A percentile compares a stretch with the other conserved stretches of the same genome.
These are phyloP conservation scores for Metopia argyrocephala DNA, from an alignment of 2,888 invertebrate genomes.

Conservation along the genomic window DNA sequence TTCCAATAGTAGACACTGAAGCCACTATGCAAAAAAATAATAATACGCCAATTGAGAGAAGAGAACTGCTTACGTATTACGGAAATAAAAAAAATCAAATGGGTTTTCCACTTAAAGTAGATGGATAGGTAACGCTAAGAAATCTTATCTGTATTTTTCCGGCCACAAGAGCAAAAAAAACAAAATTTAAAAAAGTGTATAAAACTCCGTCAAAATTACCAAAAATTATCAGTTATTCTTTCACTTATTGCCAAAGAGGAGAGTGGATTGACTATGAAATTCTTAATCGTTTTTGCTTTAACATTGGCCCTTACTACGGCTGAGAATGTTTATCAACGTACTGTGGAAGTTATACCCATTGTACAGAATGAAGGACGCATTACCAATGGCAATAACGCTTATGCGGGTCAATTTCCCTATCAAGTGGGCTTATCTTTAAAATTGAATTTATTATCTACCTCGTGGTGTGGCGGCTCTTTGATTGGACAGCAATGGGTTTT, in stretches of 20 bases:
- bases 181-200: neutral
- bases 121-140: too few relatives aligned
- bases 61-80: too few relatives aligned
- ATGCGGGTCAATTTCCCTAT: conserved; percentile 62
- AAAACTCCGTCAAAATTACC: neutral
- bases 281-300: conserved; percentile 17
- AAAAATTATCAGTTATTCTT: neutral
- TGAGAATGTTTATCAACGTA: neutral
- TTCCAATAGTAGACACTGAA: too few relatives aligned
- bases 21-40: too few relatives aligned
- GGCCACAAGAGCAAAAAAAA: neutral
- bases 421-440: conserved; percentile 71
- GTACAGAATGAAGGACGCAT: conserved; percentile 53
- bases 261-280: conserved; percentile 7
- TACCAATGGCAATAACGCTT: conserved; percentile 65
- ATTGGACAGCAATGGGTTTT: conserved; percentile 70
- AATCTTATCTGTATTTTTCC: neutral
- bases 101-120: too few relatives aligned
- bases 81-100: too few relatives aligned
- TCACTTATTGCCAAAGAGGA: too few relatives aligned
- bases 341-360: neutral
- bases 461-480: conserved; percentile 75
- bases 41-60: too few relatives aligned
- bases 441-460: conserved; percentile 41
- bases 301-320: conserved; percentile 16